These are phyloP conservation scores for Menidia beryllina DNA, from an alignment of 2,113 vertebrate species.

Conservation along the genomic window DNA sequence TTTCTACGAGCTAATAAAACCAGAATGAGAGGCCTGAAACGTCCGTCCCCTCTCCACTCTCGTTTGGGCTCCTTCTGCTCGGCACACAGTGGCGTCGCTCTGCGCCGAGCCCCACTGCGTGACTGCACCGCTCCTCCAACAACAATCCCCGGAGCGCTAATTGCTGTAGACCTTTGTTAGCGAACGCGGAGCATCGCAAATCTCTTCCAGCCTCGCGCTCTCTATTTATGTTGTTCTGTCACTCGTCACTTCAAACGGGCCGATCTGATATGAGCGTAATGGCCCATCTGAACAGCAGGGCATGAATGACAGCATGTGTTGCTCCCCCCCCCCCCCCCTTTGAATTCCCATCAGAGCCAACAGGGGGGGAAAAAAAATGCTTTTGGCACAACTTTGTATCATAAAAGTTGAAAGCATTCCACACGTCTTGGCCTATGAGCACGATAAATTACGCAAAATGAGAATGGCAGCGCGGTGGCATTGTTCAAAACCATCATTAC, in stretches of 20 bases:
- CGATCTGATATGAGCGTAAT: conserved; percentile 68
- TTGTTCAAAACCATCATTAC: conserved; percentile 63
- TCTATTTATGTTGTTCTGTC: conserved; percentile 72
- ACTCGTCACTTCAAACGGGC: conserved; percentile 67
- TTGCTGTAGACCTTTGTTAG: conserved; percentile 78
- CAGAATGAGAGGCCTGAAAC: conserved; percentile 24
- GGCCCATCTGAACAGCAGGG: conserved; percentile 62
- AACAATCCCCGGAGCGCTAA: conserved; percentile 73
- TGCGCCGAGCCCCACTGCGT: conserved; percentile 66
- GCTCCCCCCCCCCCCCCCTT: conserved; percentile 57
- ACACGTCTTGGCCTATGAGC: conserved; percentile 59
- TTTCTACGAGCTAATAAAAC: not conserved
- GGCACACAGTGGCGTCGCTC: conserved; percentile 86
- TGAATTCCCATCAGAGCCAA: conserved; percentile 53
- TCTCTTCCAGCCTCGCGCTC: conserved; percentile 68
- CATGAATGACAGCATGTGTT: conserved; percentile 74
- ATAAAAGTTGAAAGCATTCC: conserved; percentile 81
- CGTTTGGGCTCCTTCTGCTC: conserved; percentile 70
- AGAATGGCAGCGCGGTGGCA: conserved; percentile 43
- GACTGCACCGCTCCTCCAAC: conserved; percentile 75
- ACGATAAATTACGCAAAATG: conserved; percentile 60
- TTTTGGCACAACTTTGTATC: conserved; percentile 68
- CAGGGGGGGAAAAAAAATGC: conserved; percentile 34
- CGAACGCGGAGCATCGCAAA: conserved; percentile 72
- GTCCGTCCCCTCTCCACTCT: conserved; percentile 11